Conservation (phyloP, 2,888 invertebrate genomes). For the Drosophila conformis region DNA sequence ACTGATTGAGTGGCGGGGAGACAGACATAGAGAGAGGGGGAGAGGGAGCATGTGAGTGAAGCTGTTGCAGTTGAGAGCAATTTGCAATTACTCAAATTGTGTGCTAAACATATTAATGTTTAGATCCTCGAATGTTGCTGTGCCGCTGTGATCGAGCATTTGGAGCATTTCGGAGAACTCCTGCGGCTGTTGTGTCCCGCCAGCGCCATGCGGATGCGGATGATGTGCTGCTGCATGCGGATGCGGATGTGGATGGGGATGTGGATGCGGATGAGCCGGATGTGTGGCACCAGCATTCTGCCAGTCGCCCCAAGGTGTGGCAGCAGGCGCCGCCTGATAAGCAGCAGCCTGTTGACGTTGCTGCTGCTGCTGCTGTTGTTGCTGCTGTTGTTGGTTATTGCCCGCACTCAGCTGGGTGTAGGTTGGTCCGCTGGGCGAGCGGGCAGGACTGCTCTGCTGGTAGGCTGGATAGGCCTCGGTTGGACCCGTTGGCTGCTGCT, state of each 20-base stretch:
- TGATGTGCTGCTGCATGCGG: conserved; percentile 81
- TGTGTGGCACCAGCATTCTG: conserved; percentile 86
- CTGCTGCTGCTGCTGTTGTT: conserved; percentile 42
- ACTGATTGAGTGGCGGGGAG: background rate
- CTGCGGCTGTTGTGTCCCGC: conserved; percentile 86
- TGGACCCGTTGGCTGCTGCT: conserved; percentile 86
- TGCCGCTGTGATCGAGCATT: conserved; percentile 94
- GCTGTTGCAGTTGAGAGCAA: background rate
- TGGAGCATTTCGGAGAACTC: conserved; percentile 96
- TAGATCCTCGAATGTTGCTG: conserved; percentile 94
- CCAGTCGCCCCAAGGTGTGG: conserved; percentile 88
- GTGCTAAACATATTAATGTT: conserved; percentile 96
- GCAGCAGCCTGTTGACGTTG: conserved; percentile 81
- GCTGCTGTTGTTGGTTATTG: conserved; percentile 85
- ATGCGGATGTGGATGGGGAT: conserved; percentile 82
- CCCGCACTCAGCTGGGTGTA: conserved; percentile 92
- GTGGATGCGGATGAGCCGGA: conserved; percentile 76
- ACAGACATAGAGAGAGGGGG: background rate
- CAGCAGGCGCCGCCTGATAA: conserved; percentile 84
- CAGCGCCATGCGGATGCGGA: conserved; percentile 83
- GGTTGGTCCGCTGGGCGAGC: conserved; percentile 93
- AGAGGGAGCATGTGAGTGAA: background rate
- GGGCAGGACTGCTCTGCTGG: conserved; percentile 90
- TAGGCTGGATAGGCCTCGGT: conserved; percentile 89
- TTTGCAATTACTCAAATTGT: conserved; percentile 87